Conservation (phyloP, 2,113 vertebrate genomes). For the Aegypius monachus region DNA sequence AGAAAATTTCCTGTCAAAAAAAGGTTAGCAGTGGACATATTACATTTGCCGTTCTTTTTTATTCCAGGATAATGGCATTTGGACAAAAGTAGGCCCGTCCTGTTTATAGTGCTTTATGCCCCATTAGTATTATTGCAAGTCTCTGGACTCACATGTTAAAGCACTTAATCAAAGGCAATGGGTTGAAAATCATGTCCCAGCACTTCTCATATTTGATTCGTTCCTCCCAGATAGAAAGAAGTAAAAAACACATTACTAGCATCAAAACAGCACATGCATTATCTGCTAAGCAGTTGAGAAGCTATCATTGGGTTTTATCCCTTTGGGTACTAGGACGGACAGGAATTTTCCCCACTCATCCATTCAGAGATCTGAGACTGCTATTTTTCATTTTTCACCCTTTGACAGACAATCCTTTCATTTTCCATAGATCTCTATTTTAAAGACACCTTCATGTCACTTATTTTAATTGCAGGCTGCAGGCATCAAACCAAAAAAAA, state of each 20-base stretch:
- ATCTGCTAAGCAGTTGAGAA: conserved; percentile 89
- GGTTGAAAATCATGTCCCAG: conserved; percentile 98
- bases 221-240: conserved; percentile 92
- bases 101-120: conserved; percentile 85
- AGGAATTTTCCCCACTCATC: conserved; percentile 80
- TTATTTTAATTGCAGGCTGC: conserved; percentile 77
- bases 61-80: conserved; percentile 88
- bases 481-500: conserved; percentile 43
- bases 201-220: conserved; percentile 94
- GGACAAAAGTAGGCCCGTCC: conserved; percentile 77
- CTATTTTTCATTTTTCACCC: conserved; percentile 74
- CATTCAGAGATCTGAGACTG: conserved; percentile 72
- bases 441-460: conserved; percentile 78
- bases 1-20: conserved; percentile 76
- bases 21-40: conserved; percentile 83
- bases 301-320: conserved; percentile 85
- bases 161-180: conserved; percentile 99
- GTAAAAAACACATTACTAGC: conserved; percentile 86
- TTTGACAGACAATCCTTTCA: conserved; percentile 77
- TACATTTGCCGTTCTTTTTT: conserved; percentile 84
- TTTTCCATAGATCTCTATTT: conserved; percentile 76
- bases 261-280: conserved; percentile 86
- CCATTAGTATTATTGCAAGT: conserved; percentile 98
- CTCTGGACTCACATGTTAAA: conserved; percentile 91
- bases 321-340: conserved; percentile 80